phyloP scores from a whole-genome alignment of 2,113 vertebrate genomes.

The Platichthys stellatus region DNA sequence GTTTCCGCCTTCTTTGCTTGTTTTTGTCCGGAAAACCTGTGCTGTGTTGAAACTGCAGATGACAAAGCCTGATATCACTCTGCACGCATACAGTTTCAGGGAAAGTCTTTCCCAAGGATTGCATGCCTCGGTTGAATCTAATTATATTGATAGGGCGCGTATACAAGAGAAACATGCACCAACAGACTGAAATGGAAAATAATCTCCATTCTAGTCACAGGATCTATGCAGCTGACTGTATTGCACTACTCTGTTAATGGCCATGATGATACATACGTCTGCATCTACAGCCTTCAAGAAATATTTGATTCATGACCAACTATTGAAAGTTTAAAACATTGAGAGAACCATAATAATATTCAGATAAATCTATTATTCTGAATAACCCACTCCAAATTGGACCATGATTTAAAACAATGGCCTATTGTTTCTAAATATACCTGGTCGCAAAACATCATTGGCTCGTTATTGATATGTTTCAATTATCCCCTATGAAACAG shows the following conservation, averaged over 20 bases:
- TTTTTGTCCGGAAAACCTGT: constrained; percentile 56
- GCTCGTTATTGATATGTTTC: no score
- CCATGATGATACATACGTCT: background rate
- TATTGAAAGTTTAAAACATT: background rate
- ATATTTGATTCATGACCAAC: background rate
- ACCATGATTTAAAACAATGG: background rate
- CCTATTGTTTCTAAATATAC: background rate
- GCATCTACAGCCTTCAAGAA: background rate
- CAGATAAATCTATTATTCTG: no score
- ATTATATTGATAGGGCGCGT: constrained; percentile 67
- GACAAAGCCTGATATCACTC: constrained; percentile 59
- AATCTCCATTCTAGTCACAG: constrained; percentile 7
- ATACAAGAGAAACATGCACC: constrained; percentile 46
- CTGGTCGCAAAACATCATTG: no score
- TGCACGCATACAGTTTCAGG: constrained; percentile 49
- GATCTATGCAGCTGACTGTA: background rate
- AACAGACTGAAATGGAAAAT: constrained; percentile 45
- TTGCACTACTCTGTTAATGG: no score
- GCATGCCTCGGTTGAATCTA: constrained; percentile 65
- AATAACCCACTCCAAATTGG: background rate
- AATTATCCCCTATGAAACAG: no score
- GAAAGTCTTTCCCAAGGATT: constrained; percentile 54
- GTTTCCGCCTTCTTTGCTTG: constrained; percentile 54
- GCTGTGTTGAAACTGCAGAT: constrained; percentile 66
- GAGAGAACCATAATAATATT: no score